Percentiles rank a stretch among this genome's conserved stretches.
These are phyloP conservation scores for Cromileptes altivelis DNA, from an alignment of 2,113 vertebrate species.

Conservation along the genomic window DNA sequence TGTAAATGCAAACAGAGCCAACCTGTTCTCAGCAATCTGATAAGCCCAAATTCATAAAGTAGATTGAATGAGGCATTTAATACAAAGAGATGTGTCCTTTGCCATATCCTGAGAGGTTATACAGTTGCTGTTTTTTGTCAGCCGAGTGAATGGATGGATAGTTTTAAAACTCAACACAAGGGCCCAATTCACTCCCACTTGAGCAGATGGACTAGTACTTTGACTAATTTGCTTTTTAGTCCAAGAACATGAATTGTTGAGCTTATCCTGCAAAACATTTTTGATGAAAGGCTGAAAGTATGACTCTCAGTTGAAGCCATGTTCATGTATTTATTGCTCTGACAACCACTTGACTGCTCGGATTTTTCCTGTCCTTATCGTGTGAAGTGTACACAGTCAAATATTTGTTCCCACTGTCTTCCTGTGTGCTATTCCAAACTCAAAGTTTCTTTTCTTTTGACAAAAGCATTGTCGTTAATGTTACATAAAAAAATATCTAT, in stretches of 20 bases:
- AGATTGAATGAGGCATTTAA: neutral
- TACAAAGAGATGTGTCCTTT: neutral
- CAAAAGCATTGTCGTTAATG: neutral
- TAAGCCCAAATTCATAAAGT: neutral
- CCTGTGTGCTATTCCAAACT: neutral
- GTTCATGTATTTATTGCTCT: neutral
- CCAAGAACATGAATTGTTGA: conserved; percentile 27
- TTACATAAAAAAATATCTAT: neutral
- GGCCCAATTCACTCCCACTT: conserved; percentile 31
- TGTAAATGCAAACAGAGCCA: too few species aligned
- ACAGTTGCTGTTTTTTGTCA: neutral
- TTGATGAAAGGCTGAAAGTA: neutral
- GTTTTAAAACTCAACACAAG: conserved; percentile 20
- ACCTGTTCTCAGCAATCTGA: too few species aligned
- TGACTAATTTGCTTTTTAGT: conserved; percentile 32
- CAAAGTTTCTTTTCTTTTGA: neutral
- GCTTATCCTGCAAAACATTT: neutral
- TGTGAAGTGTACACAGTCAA: neutral
- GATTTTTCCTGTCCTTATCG: neutral
- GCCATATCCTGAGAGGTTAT: neutral
- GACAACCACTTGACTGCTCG: neutral
- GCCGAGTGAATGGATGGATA: neutral
- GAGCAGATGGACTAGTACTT: conserved; percentile 19
- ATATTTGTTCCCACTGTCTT: neutral
- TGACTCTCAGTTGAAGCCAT: neutral